Evolutionary conservation across 2,888 invertebrate genomes (phyloP), one percentile per base, ranked within the genome.

Genomic region (Perithous albicinctus): DNA sequence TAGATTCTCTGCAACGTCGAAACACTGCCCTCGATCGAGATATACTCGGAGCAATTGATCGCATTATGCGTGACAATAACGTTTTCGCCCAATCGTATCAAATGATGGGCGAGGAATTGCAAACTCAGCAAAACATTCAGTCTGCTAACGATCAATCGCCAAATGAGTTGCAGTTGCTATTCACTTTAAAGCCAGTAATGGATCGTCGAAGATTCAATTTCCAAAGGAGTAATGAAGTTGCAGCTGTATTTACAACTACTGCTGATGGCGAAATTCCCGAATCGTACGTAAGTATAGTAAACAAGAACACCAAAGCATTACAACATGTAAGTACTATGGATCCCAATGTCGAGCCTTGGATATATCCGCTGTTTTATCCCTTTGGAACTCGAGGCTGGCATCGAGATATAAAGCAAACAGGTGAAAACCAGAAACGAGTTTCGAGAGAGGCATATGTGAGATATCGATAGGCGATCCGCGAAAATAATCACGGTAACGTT

Each of bases 361-460:
- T n/a, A n/a, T n/a, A 86, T 78, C 83, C 85, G 41, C 64, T 86
- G 51, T 85, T 83, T 80, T 84, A 85, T 70, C 85, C 85, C 7
- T 54, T 77, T 73, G 85, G 85, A 18, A 82, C 84, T 38, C 72
- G 63, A 63, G 84, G 85, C 20, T 80, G 76, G 72, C 64, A 72
- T 67, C 38, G 20, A 10, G 41, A 46, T 32, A 15, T 77, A n/a
- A 61, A 43, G 63, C 43, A 29, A 46, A 61, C 76, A 26, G 43
- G 54, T 54, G 35, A 74, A 18, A 32, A 35, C 23, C 26, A 46
- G 29, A 80, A 63, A 59, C 48, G 74, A 48, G 67, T 74, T 15
- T 59, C 74, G 18, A 63, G 80, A 63, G 51, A 61, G 48, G 76
- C 78, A 7, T 82, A 80, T 54, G 43, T 74, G 6, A 69, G 66